phyloP scores from a whole-genome alignment of 2,888 invertebrate species.

The Epirrhoe tristata region DNA sequence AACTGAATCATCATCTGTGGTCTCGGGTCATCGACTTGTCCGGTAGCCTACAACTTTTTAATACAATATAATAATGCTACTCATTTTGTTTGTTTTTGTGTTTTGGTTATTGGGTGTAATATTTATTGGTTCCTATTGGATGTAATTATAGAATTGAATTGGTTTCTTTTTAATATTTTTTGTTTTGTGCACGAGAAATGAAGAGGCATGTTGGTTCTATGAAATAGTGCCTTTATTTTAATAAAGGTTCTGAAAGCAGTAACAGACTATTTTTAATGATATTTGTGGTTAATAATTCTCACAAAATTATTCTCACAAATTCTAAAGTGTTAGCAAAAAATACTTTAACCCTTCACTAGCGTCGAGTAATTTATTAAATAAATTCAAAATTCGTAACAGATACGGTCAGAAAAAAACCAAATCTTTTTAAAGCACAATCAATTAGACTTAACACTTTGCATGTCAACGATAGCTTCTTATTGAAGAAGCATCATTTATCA shows the following conservation, averaged over 20 bases:
- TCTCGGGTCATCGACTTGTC: slow-evolving; percentile 50
- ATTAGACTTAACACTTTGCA: slow-evolving; percentile 66
- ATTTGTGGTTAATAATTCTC: neutral
- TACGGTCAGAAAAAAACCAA: slow-evolving; percentile 42
- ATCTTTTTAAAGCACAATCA: slow-evolving; percentile 63
- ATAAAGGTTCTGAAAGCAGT: too few relatives aligned
- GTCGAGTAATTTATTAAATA: slow-evolving; percentile 36
- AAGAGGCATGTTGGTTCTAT: neutral
- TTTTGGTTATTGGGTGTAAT: slow-evolving; percentile 41
- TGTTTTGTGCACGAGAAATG: neutral
- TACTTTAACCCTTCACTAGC: slow-evolving; percentile 6
- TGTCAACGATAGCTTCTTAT: slow-evolving; percentile 60
- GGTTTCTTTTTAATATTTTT: neutral
- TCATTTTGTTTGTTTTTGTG: slow-evolving; percentile 53
- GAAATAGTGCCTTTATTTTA: neutral
- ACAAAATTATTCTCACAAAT: neutral
- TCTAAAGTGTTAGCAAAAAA: slow-evolving; percentile 1
- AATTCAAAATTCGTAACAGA: slow-evolving; percentile 43
- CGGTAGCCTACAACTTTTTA: slow-evolving; percentile 70
- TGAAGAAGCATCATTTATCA: slow-evolving; percentile 58
- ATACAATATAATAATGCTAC: slow-evolving; percentile 67
- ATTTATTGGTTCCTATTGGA: slow-evolving; percentile 29
- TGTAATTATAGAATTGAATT: neutral
- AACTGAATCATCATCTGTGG: slow-evolving; percentile 20
- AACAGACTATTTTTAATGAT: too few relatives aligned